Base-by-base conservation (phyloP, 1,140 invertebrate species). In the Hyposmocoma kahamanoa region DNA sequence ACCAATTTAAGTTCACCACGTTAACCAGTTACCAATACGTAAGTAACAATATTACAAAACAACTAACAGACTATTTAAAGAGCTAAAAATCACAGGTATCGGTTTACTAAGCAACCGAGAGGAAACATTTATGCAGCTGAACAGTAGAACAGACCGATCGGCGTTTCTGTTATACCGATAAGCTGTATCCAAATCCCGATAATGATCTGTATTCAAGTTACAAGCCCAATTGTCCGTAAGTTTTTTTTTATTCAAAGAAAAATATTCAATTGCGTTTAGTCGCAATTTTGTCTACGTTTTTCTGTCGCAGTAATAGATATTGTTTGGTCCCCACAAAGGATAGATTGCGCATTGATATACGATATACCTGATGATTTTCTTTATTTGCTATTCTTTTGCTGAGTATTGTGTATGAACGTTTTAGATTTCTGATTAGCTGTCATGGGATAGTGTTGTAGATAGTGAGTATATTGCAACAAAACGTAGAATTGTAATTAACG, bases 131-230 rank as follows among this genome's bases (percentile, higher is more conserved):
- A 58, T 48, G 56, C 62, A 69, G 62, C 60, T 66, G 64, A 62
- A 56, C 55, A 53, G 54, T 50, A 47, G 42, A 50, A 72, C 61
- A 70, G 59, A 58, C 39, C 58, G 70, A 76, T 78, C 75, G 72
- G 70, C 44, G 54, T 52, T 61, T 75, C 55, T 73, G 60, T 51
- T 58, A 62, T 53, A 55, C 48, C 68, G 77, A 76, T 81, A 84
- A 79, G 68, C 66, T 41, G 43, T 58, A 59, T 69, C 62, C 41
- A 67, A 76, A 62, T 39, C 50, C 50, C 51, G 77, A 82, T 82
- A 81, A 83, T 74, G 59, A 85, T 85, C 81, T 55, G 69, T 74
- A 81, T 84, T 81, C 81, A 73, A 53, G 72, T 79, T 79, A 74
- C 76, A 71, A 42, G 57, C 50, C 52, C 67, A 73, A 83, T 84